Evolutionary conservation across 1,140 invertebrate genomes (phyloP), one percentile per base, ranked within the genome.

Genomic region (Archegozetes longisetosus): DNA sequence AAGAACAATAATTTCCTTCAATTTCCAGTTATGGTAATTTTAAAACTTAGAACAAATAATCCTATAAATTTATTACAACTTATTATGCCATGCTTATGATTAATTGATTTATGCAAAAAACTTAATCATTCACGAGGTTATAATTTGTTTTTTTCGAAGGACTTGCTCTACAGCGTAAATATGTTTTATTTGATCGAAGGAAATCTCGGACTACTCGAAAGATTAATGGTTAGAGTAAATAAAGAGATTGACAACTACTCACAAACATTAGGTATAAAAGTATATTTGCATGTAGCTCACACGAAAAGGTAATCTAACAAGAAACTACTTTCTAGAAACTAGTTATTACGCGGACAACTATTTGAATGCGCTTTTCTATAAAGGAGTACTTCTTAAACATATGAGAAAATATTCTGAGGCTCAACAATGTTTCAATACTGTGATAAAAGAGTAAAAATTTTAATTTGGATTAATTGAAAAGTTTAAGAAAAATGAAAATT

Each of bases 401-500:
- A 25, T 51, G 47, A 27, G 49, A 24, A 51, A 58, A 58, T 51
- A 58, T 26, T n/a, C 12, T 25, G 57, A 58, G 49, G 57, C 57
- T 24, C 12, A 12, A 14, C 40, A 58, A 28, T 58, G 46, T 23
- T 50, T 58, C 51, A 49, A 58, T 9, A 58, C 57, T 17, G 50
- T 58, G 14, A 58, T 58, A 9, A 58, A 1, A 2, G 48, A 58
- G 57, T 58, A 51, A n/a, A n/a, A n/a, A n/a, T n/a, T n/a, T n/a
- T n/a, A n/a, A n/a, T n/a, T n/a, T n/a, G n/a, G n/a, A n/a, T n/a
- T n/a, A n/a, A n/a, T n/a, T n/a, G n/a, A n/a, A n/a, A n/a, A n/a
- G n/a, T n/a, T n/a, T n/a, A n/a, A n/a, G n/a, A n/a, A n/a, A n/a
- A n/a, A n/a, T n/a, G n/a, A n/a, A n/a, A n/a, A n/a, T n/a, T n/a